A percentile compares a stretch with the other conserved stretches of the same genome.
Conservation (phyloP, 2,113 vertebrate genomes). For the Sialia sialis region DNA sequence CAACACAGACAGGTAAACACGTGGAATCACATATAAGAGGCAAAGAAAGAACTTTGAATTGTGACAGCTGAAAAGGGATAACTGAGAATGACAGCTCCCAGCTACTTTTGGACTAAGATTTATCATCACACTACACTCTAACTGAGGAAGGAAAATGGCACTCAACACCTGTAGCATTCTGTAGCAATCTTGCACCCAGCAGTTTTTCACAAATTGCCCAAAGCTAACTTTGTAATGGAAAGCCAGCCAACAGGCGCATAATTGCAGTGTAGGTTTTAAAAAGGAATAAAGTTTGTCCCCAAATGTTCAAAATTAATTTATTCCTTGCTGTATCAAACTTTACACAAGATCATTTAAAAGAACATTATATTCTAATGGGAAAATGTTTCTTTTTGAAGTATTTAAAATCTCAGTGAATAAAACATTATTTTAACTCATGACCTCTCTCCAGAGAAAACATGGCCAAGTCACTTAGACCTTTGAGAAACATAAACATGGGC, state of each 20-base stretch:
- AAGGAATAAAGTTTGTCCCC: neutral
- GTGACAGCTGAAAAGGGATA: neutral
- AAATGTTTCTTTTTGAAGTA: neutral
- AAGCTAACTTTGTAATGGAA: neutral
- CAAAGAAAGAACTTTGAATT: neutral
- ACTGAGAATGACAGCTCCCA: neutral
- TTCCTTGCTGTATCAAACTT: neutral
- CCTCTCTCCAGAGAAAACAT: neutral
- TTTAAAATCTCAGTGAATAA: neutral
- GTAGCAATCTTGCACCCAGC: neutral
- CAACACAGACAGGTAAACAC: neutral
- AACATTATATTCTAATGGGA: neutral
- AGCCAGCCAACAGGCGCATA: neutral
- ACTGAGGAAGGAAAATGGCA: neutral
- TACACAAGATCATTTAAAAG: neutral
- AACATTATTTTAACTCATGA: neutral
- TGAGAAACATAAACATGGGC: neutral
- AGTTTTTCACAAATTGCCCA: neutral
- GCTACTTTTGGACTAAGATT: neutral
- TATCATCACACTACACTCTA: neutral
- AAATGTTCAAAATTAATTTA: neutral
- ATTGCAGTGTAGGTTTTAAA: neutral
- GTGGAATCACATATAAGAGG: neutral
- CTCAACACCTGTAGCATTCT: neutral
- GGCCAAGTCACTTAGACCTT: neutral